Evolutionary conservation across 2,888 invertebrate genomes (phyloP), one percentile per base, ranked within the genome.

Genomic region (Trichopria drosophilae): DNA sequence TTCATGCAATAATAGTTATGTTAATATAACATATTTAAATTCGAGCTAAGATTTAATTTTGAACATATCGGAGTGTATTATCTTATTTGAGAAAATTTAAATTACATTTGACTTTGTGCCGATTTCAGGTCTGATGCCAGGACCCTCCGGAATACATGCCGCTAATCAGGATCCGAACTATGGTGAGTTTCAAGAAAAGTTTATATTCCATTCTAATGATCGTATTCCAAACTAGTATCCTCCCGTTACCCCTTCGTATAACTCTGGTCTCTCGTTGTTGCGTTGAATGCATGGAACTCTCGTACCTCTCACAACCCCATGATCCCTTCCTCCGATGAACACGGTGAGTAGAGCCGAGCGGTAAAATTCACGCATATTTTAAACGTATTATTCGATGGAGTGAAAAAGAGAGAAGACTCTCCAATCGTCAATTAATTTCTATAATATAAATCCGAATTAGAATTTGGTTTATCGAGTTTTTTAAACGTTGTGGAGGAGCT

Each of bases 111-210:
- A n/a, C n/a, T 51, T 62, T 59, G 57, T 75, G 68, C 82, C 60
- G 76, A 34, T 53, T 85, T 76, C 85, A 79, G 91, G 90, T 68
- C 81, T 92, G 64, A 80, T 92, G 73, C 90, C 92, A 55, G 91
- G 92, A 67, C 91, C 91, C 26, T 92, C 92, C 58, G 90, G 90
- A 68, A 86, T 91, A 76, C 88, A 84, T 66, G 83, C 82, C 70
- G 81, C 81, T 53, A 77, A 76, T 77, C 88, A 77, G 87, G 87
- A 79, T 63, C 75, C 77, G 77, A 90, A 86, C 77, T 90, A 89
- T 79, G 88, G 88, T 88, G 78, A 86, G 87, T 85, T n/a, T n/a
- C n/a, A n/a, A n/a, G n/a, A n/a, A n/a, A n/a, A n/a, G n/a, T n/a
- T n/a, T n/a, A 53, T 57, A 51, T 55, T 60, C 60, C 55, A 62